phyloP scores from a whole-genome alignment of 2,797 vertebrate genomes.

The Peromyscus attwateri region DNA sequence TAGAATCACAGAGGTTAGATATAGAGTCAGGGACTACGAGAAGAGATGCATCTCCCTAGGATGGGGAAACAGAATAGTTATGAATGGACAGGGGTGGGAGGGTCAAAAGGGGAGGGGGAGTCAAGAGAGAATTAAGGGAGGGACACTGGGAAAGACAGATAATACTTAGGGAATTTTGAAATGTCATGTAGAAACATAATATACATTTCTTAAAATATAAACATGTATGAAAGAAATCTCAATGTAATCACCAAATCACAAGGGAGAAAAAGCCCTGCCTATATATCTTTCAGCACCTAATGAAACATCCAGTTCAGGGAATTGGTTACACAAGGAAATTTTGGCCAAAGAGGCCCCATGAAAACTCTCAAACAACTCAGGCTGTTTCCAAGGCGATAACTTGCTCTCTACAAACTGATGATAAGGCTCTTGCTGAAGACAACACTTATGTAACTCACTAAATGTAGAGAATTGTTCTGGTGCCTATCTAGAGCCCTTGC shows the following conservation, averaged over 20 bases:
- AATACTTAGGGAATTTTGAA: not conserved
- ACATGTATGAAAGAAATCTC: not conserved
- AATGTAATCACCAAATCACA: not conserved
- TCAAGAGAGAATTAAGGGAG: not conserved
- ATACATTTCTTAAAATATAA: no score
- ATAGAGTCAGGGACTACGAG: not conserved
- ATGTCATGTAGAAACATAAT: not conserved
- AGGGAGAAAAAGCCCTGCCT: not conserved
- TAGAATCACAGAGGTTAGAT: not conserved
- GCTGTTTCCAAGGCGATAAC: not conserved
- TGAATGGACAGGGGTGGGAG: not conserved
- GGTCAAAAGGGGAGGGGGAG: not conserved
- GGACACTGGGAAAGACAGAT: not conserved
- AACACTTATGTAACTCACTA: not conserved
- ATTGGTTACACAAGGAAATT: no score
- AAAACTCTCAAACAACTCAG: not conserved
- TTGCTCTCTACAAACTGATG: not conserved
- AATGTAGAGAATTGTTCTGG: not conserved
- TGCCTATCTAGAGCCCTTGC: not conserved
- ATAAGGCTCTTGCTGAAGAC: not conserved
- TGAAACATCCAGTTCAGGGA: not conserved
- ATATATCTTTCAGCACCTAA: not conserved
- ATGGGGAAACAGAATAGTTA: not conserved
- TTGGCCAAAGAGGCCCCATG: no score
- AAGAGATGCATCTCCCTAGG: not conserved